Percentiles rank a stretch among this genome's conserved stretches.
Conservation (phyloP, 2,888 invertebrate genomes). For the Mythimna lalbum region DNA sequence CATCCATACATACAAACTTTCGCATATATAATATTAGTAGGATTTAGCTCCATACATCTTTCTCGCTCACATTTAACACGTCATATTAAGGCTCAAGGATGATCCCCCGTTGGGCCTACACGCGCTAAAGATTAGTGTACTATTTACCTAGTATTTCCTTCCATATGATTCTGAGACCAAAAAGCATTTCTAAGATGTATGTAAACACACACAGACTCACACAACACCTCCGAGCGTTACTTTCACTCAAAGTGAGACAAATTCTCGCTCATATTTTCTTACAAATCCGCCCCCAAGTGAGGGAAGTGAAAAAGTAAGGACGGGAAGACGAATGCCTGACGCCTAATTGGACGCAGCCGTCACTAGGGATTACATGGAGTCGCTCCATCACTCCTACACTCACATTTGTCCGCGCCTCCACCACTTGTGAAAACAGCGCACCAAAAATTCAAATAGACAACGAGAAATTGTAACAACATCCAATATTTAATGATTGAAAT, state of each 20-base stretch:
- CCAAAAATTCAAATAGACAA: slow-evolving; percentile 33
- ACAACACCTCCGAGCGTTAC: slow-evolving; percentile 28
- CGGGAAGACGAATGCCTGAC: slow-evolving; percentile 87
- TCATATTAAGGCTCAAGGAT: too few species aligned
- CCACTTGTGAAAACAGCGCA: slow-evolving; percentile 59
- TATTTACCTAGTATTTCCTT: too few species aligned
- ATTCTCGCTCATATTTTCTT: slow-evolving; percentile 73
- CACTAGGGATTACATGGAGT: slow-evolving; percentile 82
- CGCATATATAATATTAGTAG: too few species aligned
- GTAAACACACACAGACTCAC: slow-evolving; percentile 27
- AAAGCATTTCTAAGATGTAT: slow-evolving; percentile 6
- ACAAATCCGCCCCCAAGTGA: slow-evolving; percentile 66
- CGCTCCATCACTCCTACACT: slow-evolving; percentile 80
- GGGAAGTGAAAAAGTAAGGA: slow-evolving; percentile 74
- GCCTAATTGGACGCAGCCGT: slow-evolving; percentile 85
- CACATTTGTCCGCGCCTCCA: slow-evolving; percentile 84
- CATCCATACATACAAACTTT: too few species aligned
- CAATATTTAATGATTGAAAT: slow-evolving; percentile 42
- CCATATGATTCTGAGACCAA: not conserved
- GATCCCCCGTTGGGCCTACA: not conserved
- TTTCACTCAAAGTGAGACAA: slow-evolving; percentile 66
- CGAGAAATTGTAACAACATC: slow-evolving; percentile 20
- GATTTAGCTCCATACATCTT: too few species aligned
- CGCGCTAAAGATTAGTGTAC: too few species aligned
- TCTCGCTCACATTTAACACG: too few species aligned